Base-by-base conservation (phyloP, 2,888 invertebrate genomes). In the Punctoribates punctum region DNA sequence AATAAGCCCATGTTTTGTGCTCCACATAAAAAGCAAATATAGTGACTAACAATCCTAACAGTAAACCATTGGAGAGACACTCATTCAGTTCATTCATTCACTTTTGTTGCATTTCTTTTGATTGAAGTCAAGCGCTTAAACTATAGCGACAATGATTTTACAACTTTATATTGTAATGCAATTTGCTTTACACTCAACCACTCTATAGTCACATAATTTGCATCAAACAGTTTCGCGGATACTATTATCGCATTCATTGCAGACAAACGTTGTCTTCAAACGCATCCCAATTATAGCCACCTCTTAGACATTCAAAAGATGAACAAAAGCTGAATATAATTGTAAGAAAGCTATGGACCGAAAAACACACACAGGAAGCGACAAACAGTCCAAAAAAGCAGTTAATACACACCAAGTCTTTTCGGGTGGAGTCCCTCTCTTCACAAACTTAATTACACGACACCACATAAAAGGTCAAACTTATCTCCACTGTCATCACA, bases 81-180 rank as follows among this genome's bases (percentile, higher is more conserved):
- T 65, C 65, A 65, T 65, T 65, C 65, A 65, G 23, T 54, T 42
- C 42, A 42, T 20, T 54, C 54, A 54, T 20, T 54, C 54, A 54
- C 62, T 62, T 62, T 62, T 62, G 62, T 62, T 62, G 62, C 29
- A 62, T 62, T 67, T 67, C 67, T 67, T 67, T 67, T 67, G 17
- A 67, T 67, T 67, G 67, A 67, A 67, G 67, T 67, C 38, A 60
- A 67, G 67, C 67, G 67, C 67, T 67, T 67, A 67, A 67, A 67
- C 67, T 67, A 38, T 38, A 67, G 67, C 29, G n/a, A 67, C 67
- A 67, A 67, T 67, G 67, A 67, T 67, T 67, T 67, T 67, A 67
- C 67, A 67, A 67, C 67, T 67, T 67, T 67, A 67, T 67, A 67
- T 67, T 67, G 67, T 67, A 34, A 38, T 67, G 20, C 67, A 67